These are phyloP conservation scores for Lindbergichthys nudifrons DNA, from an alignment of 2,797 vertebrate species.

Conservation along the genomic window DNA sequence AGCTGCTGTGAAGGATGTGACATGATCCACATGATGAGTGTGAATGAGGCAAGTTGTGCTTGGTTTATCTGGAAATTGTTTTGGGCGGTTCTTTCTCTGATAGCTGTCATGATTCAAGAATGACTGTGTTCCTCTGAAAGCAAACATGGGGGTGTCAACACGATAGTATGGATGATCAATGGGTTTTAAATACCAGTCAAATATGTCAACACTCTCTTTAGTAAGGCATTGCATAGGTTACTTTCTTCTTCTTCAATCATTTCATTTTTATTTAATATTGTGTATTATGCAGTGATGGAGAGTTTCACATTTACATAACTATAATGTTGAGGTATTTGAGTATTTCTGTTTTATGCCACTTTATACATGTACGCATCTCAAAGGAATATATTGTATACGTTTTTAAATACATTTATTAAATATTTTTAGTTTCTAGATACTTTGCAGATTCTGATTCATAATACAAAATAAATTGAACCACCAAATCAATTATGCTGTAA, in stretches of 20 bases:
- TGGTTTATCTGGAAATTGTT: neutral
- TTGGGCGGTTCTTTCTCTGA: neutral
- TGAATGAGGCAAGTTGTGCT: neutral
- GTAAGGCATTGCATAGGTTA: neutral
- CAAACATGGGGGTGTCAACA: neutral
- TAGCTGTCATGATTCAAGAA: neutral
- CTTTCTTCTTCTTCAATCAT: neutral
- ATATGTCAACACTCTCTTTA: neutral
- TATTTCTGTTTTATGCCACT: too few species aligned
- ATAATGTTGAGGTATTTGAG: neutral
- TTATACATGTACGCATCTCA: too few species aligned
- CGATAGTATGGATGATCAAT: conserved; percentile 3
- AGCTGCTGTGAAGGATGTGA: too few species aligned
- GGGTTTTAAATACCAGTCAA: neutral
- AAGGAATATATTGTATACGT: neutral
- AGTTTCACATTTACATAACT: neutral
- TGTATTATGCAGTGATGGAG: neutral
- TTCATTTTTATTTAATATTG: neutral
- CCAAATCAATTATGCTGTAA: neutral
- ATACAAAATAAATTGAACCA: neutral
- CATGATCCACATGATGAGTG: neutral
- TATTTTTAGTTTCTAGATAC: neutral
- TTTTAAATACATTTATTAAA: neutral
- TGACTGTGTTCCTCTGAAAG: conserved; percentile 1
- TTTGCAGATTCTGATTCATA: neutral